Conservation (phyloP, 2,113 vertebrate species). For the Plecotus auritus region DNA sequence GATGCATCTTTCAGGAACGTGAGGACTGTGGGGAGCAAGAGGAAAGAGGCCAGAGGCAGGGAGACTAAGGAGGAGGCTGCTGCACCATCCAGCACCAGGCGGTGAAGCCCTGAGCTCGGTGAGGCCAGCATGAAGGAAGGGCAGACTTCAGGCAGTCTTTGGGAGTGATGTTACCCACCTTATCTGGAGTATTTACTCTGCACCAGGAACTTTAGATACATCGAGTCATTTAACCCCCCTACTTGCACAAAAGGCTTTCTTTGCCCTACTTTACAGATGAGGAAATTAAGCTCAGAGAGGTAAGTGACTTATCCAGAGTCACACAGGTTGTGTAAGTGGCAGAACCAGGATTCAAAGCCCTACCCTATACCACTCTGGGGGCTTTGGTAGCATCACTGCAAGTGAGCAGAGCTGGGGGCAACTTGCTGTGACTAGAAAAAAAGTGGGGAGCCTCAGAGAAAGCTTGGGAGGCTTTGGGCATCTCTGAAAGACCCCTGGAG, state of each 20-base stretch:
- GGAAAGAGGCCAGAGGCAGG: background rate
- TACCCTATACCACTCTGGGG: background rate
- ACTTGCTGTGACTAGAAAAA: background rate
- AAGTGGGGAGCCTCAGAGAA: background rate
- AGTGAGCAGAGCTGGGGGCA: background rate
- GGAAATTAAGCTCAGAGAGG: background rate
- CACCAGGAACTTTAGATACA: background rate
- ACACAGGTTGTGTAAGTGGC: background rate
- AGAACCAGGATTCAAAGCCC: background rate
- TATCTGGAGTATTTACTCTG: background rate
- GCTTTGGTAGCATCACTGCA: background rate
- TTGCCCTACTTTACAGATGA: background rate
- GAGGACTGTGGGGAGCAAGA: background rate
- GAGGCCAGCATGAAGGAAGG: background rate
- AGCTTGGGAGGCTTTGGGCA: background rate
- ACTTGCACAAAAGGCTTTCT: background rate
- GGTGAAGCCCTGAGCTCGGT: fast-evolving
- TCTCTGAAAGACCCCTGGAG: background rate
- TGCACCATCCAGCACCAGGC: fast-evolving
- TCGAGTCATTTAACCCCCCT: background rate
- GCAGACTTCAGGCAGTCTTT: background rate
- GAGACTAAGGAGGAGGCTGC: background rate
- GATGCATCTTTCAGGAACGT: background rate
- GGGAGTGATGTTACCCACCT: background rate
- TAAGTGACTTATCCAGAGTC: background rate